Evolutionary conservation across 2,888 invertebrate genomes (phyloP), one percentile per base, ranked within the genome.

Genomic region (Keiferia lycopersicella): DNA sequence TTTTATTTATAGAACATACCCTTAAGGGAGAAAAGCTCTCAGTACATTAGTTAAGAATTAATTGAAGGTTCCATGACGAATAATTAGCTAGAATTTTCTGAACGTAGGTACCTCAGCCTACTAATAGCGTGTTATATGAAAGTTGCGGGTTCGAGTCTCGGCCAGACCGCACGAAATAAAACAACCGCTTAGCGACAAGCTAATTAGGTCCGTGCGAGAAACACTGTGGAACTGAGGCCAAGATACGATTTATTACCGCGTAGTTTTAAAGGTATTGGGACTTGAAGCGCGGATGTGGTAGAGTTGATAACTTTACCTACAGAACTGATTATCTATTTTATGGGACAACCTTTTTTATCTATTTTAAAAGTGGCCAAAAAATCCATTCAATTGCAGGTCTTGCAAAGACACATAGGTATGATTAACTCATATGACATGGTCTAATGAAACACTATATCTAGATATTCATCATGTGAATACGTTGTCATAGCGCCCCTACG

Each of bases 121-220:
- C 41, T 22, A 51, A 51, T 22, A 18, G 20, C 11, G 18, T 20
- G 51, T 51, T 51, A 51, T 30, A 26, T 56, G 56, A 56, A 56
- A 56, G 56, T 56, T 26, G 56, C 56, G 56, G 56, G 56, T 56
- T 56, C 56, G 26, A n/a, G 56, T 30, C 30, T 16, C 56, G 56
- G 56, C 16, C 56, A 16, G 56, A 26, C 30, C 16, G 56, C 30
- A 56, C 30, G 56, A 56, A 56, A 56, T 56, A 56, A 30, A 56
- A 56, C 56, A 30, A 56, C 56, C 30, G 56, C 56, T 56, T 56
- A 56, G 56, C 56, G 56, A 56, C 56, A 56, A 56, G 56, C 56
- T 56, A 56, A 56, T 56, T 56, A 56, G 56, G 56, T 10, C 16
- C 56, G 56, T 11, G 22, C 2, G 56, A 26, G 22, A 7, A 56